Conservation (phyloP, 2,888 invertebrate species). For the Bellardia bayeri region DNA sequence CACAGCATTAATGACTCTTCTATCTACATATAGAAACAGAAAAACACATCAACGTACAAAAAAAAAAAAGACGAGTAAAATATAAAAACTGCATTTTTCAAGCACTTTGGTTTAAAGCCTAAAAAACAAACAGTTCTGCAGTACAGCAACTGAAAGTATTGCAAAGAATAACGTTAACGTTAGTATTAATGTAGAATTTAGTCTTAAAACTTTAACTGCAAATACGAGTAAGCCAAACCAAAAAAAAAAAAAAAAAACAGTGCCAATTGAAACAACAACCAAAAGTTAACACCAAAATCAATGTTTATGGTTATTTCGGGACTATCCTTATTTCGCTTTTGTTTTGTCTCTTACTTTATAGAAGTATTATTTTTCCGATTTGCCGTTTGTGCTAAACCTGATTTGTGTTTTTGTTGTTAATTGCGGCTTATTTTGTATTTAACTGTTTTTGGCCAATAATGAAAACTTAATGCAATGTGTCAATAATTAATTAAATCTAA, state of each 20-base stretch:
- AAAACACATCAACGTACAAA: conserved; percentile 8
- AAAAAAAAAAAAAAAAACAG: conserved; percentile 35
- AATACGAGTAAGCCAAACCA: neutral
- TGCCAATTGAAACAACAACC: conserved; percentile 49
- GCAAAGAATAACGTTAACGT: conserved; percentile 28
- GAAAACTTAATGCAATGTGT: conserved; percentile 80
- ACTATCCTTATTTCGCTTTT: conserved; percentile 41
- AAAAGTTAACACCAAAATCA: conserved; percentile 61
- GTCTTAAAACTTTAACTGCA: conserved; percentile 15
- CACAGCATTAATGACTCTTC: conserved; percentile 69
- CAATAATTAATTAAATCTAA: conserved; percentile 83
- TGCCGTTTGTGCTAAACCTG: neutral
- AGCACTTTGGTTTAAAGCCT: conserved; percentile 16
- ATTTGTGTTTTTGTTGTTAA: conserved; percentile 8
- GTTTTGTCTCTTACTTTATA: neutral
- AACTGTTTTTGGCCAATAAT: conserved; percentile 71
- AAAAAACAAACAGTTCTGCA: conserved; percentile 11
- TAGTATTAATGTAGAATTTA: conserved; percentile 36
- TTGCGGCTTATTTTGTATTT: conserved; percentile 28
- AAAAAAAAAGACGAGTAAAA: conserved; percentile 32
- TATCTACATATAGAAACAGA: conserved; percentile 34
- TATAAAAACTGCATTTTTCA: conserved; percentile 42
- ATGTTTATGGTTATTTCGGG: conserved; percentile 59
- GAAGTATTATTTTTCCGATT: neutral
- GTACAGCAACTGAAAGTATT: conserved; percentile 16